phyloP scores from a whole-genome alignment of 2,888 invertebrate genomes.

The Choristoneura rosaceana region DNA sequence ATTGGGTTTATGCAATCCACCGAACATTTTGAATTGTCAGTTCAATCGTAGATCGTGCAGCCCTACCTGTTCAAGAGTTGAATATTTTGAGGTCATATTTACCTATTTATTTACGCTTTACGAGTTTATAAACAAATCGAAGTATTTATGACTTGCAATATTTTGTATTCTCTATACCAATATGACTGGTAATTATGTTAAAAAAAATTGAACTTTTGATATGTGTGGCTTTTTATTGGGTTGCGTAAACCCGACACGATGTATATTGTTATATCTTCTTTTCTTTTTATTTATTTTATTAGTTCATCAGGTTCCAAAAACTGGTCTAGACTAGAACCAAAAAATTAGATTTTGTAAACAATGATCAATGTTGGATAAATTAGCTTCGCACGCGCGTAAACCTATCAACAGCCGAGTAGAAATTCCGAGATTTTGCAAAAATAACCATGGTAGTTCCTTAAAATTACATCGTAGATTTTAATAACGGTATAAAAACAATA shows the following conservation, averaged over 20 bases:
- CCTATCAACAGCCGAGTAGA: too few relatives aligned
- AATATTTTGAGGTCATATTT: neutral
- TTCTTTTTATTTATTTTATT: conserved; percentile 5
- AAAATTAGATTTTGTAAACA: neutral
- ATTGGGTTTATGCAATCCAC: conserved; percentile 43
- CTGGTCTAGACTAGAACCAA: neutral
- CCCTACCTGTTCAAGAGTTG: neutral
- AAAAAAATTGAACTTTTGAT: neutral
- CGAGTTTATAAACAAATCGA: neutral
- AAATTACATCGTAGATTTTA: too few relatives aligned
- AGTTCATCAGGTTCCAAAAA: conserved; percentile 13
- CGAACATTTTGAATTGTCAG: neutral
- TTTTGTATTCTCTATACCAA: neutral
- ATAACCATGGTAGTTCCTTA: too few relatives aligned
- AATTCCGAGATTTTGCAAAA: too few relatives aligned
- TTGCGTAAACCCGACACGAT: conserved; percentile 40
- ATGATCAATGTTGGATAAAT: too few relatives aligned
- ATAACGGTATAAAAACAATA: too few relatives aligned
- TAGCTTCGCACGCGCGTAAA: too few relatives aligned
- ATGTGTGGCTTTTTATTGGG: conserved; percentile 25
- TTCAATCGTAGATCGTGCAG: neutral
- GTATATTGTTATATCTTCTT: neutral
- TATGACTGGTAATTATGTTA: neutral
- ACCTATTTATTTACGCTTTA: neutral
- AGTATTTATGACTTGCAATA: neutral